Evolutionary conservation across 2,888 invertebrate genomes (phyloP).

Genomic region (Drosophila anceps): DNA sequence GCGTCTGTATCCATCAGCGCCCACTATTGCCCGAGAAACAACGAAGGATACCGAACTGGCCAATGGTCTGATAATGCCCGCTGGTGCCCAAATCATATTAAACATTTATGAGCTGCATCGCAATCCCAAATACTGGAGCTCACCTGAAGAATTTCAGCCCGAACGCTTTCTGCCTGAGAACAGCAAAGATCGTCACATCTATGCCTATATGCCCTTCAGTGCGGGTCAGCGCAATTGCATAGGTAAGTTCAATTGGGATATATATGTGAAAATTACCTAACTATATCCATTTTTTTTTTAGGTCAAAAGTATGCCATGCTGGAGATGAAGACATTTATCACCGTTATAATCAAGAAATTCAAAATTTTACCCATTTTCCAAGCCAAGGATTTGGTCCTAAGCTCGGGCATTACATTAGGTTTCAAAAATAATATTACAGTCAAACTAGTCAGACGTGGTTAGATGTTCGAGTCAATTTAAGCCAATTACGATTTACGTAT

Average conservation of each 20-base stretch:
- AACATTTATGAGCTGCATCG: conserved; percentile 79
- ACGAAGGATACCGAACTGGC: conserved; percentile 79
- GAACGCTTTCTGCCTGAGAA: conserved; percentile 86
- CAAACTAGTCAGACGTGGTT: conserved; percentile 50
- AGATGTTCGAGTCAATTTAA: neutral
- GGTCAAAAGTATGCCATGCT: conserved; percentile 79
- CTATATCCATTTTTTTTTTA: neutral
- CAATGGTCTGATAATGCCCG: conserved; percentile 77
- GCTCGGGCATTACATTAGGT: conserved; percentile 48
- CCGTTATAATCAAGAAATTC: conserved; percentile 67
- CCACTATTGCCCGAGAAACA: conserved; percentile 87
- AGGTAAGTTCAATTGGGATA: conserved; percentile 50
- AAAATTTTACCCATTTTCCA: conserved; percentile 54
- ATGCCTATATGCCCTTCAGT: conserved; percentile 82
- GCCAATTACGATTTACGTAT: neutral
- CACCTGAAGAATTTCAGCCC: conserved; percentile 77
- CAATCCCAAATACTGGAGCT: conserved; percentile 71
- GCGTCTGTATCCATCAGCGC: conserved; percentile 88
- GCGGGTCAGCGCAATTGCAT: conserved; percentile 84
- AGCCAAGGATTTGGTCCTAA: conserved; percentile 45
- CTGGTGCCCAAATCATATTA: conserved; percentile 63
- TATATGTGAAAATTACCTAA: neutral
- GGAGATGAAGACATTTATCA: conserved; percentile 76
- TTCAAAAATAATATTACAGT: conserved; percentile 54
- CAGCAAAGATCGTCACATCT: conserved; percentile 70